Base-by-base conservation (phyloP, 2,888 invertebrate genomes). In the Ochropleura leucogaster region DNA sequence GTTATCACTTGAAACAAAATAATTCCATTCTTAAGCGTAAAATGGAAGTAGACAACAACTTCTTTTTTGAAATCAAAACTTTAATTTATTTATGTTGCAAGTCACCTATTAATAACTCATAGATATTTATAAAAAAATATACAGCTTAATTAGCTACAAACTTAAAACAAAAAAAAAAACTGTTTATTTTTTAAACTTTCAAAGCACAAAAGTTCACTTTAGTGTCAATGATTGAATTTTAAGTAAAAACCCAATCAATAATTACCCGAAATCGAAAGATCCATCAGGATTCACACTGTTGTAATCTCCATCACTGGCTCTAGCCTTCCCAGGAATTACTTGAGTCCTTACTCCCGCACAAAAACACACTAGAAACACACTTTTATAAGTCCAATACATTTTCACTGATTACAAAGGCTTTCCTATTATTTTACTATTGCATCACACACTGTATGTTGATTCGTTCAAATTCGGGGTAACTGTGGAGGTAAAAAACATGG, bases 211-310 rank as follows among this genome's bases (percentile, higher is more conserved):
- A 30, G 3, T 30, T 2, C 30, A 30, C 30, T 30, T 30, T 30
- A 30, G 30, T 30, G 30, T 30, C 30, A 3, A 30, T 30, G 1
- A 30, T 30, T 30, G 30, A 30, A 30, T 30, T 30, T 30, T 30
- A 30, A 30, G 3, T 16, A 42, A 63, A 68, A 47, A 72, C 49
- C n/a, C 9, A 74, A 59, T 72, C 46, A 79, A 69, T 14, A 90
- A 83, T 89, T 94, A 97, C 97, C 98, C 98, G 93, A 98, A 98
- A 91, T 97, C 97, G 89, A 97, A 98, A 40, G 98, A 98, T 90
- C 98, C 98, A 94, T 98, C 98, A 47, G 97, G 96, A 84, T 97
- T 97, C 57, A 97, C 96, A 75, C 97, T 96, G 88, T 98, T 98
- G 88, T 97, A 97, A 79, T 97, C 97, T 7, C 96, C 96, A 82